Evolutionary conservation across 2,113 vertebrate species (phyloP).

Genomic region (Pogonocichla stellata): DNA sequence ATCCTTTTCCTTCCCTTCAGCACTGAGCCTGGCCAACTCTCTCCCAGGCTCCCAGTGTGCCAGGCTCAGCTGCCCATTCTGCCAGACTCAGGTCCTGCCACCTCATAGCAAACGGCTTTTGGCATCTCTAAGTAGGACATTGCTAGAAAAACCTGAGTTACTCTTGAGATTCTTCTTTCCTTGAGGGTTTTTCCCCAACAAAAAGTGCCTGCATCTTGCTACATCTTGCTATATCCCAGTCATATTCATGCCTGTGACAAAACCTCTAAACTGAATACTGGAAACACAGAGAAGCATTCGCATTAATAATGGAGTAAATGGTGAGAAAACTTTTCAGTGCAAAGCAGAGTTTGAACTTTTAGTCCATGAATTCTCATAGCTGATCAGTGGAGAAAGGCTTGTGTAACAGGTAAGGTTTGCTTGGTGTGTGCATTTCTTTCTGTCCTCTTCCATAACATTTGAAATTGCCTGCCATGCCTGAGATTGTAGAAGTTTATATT

Average conservation of each 20-base stretch:
- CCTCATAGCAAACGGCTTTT: neutral
- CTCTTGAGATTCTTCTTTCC: neutral
- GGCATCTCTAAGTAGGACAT: neutral
- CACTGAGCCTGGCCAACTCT: neutral
- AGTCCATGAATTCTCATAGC: neutral
- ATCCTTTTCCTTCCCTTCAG: neutral
- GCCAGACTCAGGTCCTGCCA: neutral
- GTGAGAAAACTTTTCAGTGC: neutral
- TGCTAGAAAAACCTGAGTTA: neutral
- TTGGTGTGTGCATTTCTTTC: neutral
- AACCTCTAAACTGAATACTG: neutral
- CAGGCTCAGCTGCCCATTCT: neutral
- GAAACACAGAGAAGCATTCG: neutral
- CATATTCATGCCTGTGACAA: neutral
- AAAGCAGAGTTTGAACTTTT: neutral
- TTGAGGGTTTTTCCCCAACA: neutral
- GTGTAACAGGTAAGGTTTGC: neutral
- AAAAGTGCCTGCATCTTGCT: neutral
- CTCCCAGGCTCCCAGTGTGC: neutral
- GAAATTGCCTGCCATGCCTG: neutral
- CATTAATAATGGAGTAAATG: neutral
- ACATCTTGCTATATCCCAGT: neutral
- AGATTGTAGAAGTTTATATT: neutral
- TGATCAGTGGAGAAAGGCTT: neutral
- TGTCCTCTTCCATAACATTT: neutral